phyloP scores from a whole-genome alignment of 1,140 invertebrate genomes.

The Littorina saxatilis region DNA sequence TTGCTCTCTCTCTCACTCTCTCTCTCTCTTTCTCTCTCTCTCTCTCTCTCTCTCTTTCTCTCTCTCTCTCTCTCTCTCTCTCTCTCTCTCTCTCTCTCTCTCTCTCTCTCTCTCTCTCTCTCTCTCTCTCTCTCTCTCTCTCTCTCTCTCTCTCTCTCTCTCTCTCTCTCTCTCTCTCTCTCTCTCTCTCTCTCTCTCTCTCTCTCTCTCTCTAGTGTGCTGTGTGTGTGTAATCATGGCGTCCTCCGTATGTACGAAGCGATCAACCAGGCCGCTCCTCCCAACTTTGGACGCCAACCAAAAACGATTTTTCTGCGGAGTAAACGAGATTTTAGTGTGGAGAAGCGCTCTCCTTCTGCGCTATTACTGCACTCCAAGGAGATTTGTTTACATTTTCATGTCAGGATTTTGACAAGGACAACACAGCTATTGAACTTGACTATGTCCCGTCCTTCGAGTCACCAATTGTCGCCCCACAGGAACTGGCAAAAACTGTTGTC shows the following conservation, averaged over 20 bases:
- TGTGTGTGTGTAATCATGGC: no score
- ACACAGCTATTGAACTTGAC: no score
- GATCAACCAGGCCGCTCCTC: no score
- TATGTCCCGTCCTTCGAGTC: no score
- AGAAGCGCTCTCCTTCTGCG: no score
- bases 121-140: constrained; percentile 4
- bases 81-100: constrained; percentile 10
- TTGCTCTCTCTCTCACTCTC: not conserved
- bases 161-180: not conserved
- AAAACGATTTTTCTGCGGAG: no score
- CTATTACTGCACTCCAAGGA: not conserved
- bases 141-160: not conserved
- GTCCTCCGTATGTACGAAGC: no score
- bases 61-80: not conserved
- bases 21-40: constrained; percentile 1
- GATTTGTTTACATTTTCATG: not conserved
- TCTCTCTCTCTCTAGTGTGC: constrained; percentile 8
- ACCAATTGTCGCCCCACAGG: no score
- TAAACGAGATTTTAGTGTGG: no score
- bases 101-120: not conserved
- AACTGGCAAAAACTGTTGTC: no score
- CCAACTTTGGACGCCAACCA: no score
- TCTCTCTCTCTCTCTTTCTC: constrained; percentile 8
- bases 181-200: constrained; percentile 7
- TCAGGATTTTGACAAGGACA: no score